Conservation (phyloP, 2,888 invertebrate genomes). For the Ectemnius lituratus region DNA sequence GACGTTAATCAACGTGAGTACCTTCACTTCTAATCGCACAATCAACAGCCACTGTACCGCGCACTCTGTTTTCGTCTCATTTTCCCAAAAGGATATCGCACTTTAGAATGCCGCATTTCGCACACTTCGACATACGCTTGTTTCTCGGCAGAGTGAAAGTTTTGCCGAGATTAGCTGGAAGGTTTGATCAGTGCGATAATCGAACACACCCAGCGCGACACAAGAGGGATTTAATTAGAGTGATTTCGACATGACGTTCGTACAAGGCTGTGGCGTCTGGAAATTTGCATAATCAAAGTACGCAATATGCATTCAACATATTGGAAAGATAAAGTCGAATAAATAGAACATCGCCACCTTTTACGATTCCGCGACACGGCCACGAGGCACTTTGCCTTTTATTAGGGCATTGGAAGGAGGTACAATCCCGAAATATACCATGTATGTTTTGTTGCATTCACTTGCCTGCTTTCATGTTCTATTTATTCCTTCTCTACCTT, state of each 20-base stretch:
- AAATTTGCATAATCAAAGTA: slow-evolving; percentile 16
- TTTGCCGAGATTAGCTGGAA: too few relatives aligned
- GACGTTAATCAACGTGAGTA: slow-evolving; percentile 65
- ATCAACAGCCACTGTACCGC: background rate
- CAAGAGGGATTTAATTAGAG: background rate
- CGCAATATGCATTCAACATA: slow-evolving; percentile 1
- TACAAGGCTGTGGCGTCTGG: slow-evolving; percentile 2
- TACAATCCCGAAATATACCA: background rate
- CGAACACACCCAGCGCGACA: too few relatives aligned
- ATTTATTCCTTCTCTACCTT: too few relatives aligned
- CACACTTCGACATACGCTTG: too few relatives aligned
- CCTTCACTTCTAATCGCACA: slow-evolving; percentile 28
- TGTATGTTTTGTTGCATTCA: background rate
- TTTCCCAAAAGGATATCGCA: too few relatives aligned
- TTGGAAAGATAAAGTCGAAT: slow-evolving; percentile 15
- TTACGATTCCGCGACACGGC: background rate
- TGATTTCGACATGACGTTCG: background rate
- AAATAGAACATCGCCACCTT: slow-evolving; percentile 1
- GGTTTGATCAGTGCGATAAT: too few relatives aligned
- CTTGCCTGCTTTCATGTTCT: too few relatives aligned
- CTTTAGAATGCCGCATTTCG: too few relatives aligned
- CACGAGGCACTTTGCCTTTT: too few relatives aligned
- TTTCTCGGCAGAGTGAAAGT: too few relatives aligned
- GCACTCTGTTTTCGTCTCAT: too few relatives aligned
- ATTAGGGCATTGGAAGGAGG: background rate